A percentile compares a stretch with the other conserved stretches of the same genome.
These are phyloP conservation scores for Cotesia congregata DNA, from an alignment of 2,888 invertebrate genomes.

Conservation along the genomic window DNA sequence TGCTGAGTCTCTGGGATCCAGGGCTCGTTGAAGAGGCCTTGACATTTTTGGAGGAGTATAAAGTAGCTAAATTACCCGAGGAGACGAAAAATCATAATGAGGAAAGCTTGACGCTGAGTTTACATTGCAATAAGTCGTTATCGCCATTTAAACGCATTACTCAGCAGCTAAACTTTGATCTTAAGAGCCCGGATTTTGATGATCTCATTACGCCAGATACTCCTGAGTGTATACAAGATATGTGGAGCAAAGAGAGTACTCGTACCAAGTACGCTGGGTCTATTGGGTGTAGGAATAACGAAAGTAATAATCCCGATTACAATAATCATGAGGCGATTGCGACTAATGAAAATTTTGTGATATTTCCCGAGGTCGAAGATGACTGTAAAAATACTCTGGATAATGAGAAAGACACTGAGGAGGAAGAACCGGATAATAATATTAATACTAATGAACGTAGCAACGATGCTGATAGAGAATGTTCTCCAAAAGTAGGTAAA, in stretches of 20 bases:
- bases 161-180: constrained; percentile 82
- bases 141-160: constrained; percentile 84
- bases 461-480: constrained; percentile 41
- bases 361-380: constrained; percentile 75
- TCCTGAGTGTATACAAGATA: constrained; percentile 75
- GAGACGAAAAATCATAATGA: constrained; percentile 49
- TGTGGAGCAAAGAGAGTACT: constrained; percentile 75
- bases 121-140: constrained; percentile 71
- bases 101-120: constrained; percentile 26
- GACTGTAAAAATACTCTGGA: constrained; percentile 54
- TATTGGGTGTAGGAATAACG: constrained; percentile 51
- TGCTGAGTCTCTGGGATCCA: constrained; percentile 89
- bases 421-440: constrained; percentile 47
- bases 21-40: constrained; percentile 88
- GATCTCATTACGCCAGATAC: constrained; percentile 80
- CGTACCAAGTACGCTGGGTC: constrained; percentile 54
- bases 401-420: constrained; percentile 30
- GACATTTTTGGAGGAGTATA: constrained; percentile 85
- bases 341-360: constrained; percentile 73
- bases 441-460: constrained; percentile 49
- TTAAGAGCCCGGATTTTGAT: constrained; percentile 81
- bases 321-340: constrained; percentile 52
- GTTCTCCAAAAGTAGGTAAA: constrained; percentile 45
- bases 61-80: constrained; percentile 70
- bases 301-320: constrained; percentile 60